Base-by-base conservation (phyloP, 2,888 invertebrate genomes). In the Yponomeuta cagnagella region DNA sequence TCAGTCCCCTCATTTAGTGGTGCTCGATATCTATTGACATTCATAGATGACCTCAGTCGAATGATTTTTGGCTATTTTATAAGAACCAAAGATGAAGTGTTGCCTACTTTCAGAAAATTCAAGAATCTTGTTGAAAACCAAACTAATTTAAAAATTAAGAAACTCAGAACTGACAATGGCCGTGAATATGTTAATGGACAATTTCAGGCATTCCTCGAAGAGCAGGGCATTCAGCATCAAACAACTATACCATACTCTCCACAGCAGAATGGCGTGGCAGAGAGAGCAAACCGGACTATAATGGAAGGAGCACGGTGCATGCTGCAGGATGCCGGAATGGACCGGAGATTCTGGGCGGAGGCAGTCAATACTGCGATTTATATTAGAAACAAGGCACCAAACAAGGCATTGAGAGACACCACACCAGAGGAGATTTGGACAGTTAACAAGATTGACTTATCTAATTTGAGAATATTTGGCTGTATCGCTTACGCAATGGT, bases 1-100 rank as follows among this genome's bases (percentile, higher is more conserved):
- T 68, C 65, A 15, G 68, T 31, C n/a, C 37, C 33, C 37, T 74
- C 74, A 58, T 58, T 71, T 10, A 71, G 71, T 69, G 72, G 71
- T 52, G 52, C 52, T 12, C 52, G 52, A 12, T 52, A 52, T 52
- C 12, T 52, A 10, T 10, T 52, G 52, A 52, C 52, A 12, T 52
- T 52, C 52, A 52, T 52, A 12, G 52, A 52, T 52, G 52, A 52
- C 52, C 10, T 52, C 12, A 52, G 10, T 52, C 2, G 52, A 12
- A 52, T 12, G 2, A 9, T 12, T 52, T 52, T 52, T 52, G 12
- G 10, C 12, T 52, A 52, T 9, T 52, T 52, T 12, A 52, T 52
- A 12, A 52, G 2, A 52, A 52, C 10, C 2, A 52, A 52, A 52
- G 12, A 12, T 9, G 52, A 52, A 52, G 52, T 52, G 10, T 52